Percentiles rank a stretch among this genome's conserved stretches.
Evolutionary conservation across 2,797 vertebrate species (phyloP).

Genomic region (Acipenser transmontanus): DNA sequence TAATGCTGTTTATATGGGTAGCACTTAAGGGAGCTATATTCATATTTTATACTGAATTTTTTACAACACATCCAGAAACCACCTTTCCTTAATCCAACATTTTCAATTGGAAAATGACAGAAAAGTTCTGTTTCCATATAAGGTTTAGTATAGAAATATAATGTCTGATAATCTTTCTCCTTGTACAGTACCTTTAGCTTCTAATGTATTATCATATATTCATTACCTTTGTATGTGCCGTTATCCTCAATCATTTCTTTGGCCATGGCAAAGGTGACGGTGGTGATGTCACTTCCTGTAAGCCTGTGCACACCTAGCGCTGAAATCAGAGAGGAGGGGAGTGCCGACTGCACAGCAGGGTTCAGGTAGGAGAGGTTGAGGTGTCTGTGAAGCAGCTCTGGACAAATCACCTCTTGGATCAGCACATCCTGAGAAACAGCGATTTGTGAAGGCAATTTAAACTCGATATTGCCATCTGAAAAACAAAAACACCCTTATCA

Average conservation of each 20-base stretch:
- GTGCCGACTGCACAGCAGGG: constrained; percentile 44
- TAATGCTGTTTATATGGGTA: too few relatives aligned
- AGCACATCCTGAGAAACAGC: constrained; percentile 62
- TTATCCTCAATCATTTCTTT: constrained; percentile 47
- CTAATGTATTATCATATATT: too few relatives aligned
- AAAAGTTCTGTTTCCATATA: neutral
- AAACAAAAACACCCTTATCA: neutral
- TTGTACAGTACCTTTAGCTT: too few relatives aligned
- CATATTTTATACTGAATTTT: too few relatives aligned
- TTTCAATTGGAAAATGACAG: neutral
- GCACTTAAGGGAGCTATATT: too few relatives aligned
- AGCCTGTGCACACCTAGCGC: constrained; percentile 62
- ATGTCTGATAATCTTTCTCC: neutral
- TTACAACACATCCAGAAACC: too few relatives aligned
- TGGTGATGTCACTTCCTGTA: constrained; percentile 55
- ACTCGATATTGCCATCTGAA: constrained; percentile 51
- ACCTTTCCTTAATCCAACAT: too few relatives aligned
- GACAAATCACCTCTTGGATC: constrained; percentile 59
- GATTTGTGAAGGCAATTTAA: constrained; percentile 67
- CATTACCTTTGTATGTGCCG: constrained; percentile 47
- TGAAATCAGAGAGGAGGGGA: constrained; percentile 52
- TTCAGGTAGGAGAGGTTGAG: constrained; percentile 66
- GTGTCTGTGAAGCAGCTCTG: constrained; percentile 55
- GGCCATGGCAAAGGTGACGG: constrained; percentile 63
- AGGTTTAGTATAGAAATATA: neutral